These are phyloP conservation scores for Campaea margaritaria DNA, from an alignment of 2,888 invertebrate species.

Conservation along the genomic window DNA sequence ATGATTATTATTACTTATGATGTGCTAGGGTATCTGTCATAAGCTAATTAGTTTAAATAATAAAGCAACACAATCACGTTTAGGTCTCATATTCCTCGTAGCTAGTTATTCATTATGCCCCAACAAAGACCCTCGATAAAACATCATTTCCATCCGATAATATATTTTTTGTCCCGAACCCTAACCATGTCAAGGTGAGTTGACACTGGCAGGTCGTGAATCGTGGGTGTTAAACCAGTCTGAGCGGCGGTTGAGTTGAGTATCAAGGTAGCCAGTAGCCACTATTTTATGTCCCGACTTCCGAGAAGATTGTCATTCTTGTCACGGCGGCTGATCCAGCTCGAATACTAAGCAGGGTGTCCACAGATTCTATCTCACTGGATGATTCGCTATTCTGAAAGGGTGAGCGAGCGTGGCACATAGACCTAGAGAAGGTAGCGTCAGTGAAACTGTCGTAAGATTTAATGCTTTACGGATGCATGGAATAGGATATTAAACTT, in stretches of 20 bases:
- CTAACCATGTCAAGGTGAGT: slow-evolving; percentile 9
- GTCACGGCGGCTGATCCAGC: slow-evolving; percentile 44
- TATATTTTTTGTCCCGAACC: slow-evolving; percentile 4
- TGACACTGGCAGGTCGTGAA: background rate
- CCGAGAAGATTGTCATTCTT: slow-evolving; percentile 37
- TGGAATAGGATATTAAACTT: too few relatives aligned
- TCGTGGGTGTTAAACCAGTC: slow-evolving; percentile 2
- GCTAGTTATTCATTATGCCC: background rate
- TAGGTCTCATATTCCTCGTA: background rate
- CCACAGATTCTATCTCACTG: slow-evolving; percentile 48
- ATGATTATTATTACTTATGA: too few relatives aligned
- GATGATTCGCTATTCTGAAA: slow-evolving; percentile 46
- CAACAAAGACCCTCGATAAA: background rate
- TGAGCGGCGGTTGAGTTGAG: background rate
- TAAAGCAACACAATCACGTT: too few relatives aligned
- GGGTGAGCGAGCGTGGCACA: slow-evolving; percentile 24
- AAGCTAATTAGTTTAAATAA: too few relatives aligned
- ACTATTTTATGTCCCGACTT: slow-evolving; percentile 21
- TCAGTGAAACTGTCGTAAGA: too few relatives aligned
- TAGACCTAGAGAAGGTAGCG: too few relatives aligned
- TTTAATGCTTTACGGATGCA: background rate
- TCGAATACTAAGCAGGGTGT: slow-evolving; percentile 44
- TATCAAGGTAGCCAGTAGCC: slow-evolving; percentile 16
- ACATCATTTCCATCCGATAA: background rate
- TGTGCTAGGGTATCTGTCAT: too few relatives aligned